Evolutionary conservation across 37 sponge, comb jelly and placozoan genomes (phyloP).

Genomic region (Diacarnus erythraeanus): DNA sequence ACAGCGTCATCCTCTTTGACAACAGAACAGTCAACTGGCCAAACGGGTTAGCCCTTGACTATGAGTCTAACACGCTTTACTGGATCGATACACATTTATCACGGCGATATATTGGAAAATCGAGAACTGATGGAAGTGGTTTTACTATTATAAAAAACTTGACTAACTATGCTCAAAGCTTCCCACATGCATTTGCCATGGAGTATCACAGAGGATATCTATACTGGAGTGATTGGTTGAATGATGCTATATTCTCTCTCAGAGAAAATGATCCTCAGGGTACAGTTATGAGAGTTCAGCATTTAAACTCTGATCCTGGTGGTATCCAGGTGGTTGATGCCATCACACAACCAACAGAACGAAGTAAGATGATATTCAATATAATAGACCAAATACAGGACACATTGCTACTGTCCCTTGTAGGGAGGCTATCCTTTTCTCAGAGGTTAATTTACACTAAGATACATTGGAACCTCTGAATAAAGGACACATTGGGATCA

Average conservation of each 20-base stretch:
- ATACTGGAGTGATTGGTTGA: conserved; percentile 68
- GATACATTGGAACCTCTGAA: too few species aligned
- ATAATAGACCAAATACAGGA: too few species aligned
- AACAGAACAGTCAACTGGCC: conserved; percentile 26
- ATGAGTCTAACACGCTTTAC: conserved; percentile 12
- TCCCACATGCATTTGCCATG: conserved; percentile 50
- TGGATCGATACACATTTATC: conserved; percentile 38
- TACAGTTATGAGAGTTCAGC: not conserved
- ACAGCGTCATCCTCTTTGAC: conserved; percentile 9
- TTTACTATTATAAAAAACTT: not conserved
- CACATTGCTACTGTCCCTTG: too few species aligned
- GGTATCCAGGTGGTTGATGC: conserved; percentile 4
- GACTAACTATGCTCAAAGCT: not conserved
- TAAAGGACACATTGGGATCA: too few species aligned
- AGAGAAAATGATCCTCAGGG: not conserved
- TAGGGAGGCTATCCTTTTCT: too few species aligned
- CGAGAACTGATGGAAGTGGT: conserved; percentile 13
- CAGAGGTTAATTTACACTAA: too few species aligned
- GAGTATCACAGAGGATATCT: conserved; percentile 25
- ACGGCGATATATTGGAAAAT: not conserved
- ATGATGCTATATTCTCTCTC: not conserved
- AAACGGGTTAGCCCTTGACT: conserved; percentile 33
- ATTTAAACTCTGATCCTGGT: not conserved
- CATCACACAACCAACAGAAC: conserved; percentile 14
- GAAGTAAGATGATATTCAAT: not conserved